A percentile compares a stretch with the other conserved stretches of the same genome.
Conservation (phyloP, 2,113 vertebrate species). For the Myiozetetes cayanensis region DNA sequence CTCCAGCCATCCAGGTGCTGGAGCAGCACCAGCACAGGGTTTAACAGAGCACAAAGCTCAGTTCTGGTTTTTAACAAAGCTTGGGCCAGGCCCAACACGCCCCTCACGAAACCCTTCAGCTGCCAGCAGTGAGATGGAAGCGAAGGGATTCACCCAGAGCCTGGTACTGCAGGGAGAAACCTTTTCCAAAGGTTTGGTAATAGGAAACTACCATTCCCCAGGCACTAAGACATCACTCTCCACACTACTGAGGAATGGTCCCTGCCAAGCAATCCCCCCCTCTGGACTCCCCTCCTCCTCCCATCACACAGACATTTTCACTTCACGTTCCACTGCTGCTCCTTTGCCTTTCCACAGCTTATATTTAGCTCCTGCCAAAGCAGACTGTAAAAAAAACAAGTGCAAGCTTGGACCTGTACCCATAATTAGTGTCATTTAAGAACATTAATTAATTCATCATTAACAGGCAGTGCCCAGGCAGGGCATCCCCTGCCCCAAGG, state of each 20-base stretch:
- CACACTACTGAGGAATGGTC: neutral
- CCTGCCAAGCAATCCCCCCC: neutral
- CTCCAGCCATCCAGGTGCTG: accelerated
- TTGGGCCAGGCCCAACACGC: accelerated
- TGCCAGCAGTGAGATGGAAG: accelerated
- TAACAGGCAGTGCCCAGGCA: neutral
- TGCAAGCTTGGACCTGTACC: neutral
- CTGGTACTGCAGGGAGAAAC: neutral
- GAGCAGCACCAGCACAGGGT: accelerated
- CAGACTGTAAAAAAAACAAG: neutral
- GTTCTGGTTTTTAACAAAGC: accelerated
- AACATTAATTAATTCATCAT: neutral
- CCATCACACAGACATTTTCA: neutral
- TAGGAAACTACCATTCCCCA: neutral
- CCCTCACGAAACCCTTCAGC: neutral
- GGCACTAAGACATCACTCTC: neutral
- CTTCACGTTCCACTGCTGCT: neutral
- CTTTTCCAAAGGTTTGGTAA: neutral
- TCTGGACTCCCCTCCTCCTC: neutral
- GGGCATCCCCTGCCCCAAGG: neutral
- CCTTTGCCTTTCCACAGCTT: neutral
- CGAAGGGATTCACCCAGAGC: accelerated
- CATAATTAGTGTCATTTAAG: neutral
- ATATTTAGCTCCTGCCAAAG: neutral
- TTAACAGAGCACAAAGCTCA: neutral